A percentile compares a stretch with the other conserved stretches of the same genome.
These are phyloP conservation scores for Arizona elegans DNA, from an alignment of 2,113 vertebrate genomes.

Conservation along the genomic window DNA sequence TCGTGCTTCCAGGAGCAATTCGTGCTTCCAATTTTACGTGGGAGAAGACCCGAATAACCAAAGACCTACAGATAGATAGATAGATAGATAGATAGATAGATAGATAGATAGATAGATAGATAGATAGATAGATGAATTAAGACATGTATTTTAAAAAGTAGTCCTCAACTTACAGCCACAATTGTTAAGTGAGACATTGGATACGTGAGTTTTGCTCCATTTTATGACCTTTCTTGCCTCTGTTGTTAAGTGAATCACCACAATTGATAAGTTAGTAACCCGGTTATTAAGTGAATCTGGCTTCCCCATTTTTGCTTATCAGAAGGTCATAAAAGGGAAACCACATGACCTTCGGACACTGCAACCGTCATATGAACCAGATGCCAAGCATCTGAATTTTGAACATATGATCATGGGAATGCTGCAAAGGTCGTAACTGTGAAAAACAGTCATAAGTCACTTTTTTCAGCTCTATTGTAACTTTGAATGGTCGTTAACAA, in stretches of 20 bases:
- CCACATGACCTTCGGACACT: not conserved
- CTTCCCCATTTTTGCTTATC: not conserved
- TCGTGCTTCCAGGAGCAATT: no score
- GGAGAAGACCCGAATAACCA: no score
- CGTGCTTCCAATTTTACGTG: no score
- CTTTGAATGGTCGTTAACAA: not conserved
- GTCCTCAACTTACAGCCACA: not conserved
- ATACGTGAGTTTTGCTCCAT: not conserved
- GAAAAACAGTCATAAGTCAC: not conserved
- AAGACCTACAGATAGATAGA: no score
- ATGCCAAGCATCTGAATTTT: not conserved
- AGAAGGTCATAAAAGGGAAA: not conserved
- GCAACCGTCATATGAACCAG: not conserved
- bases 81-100: no score
- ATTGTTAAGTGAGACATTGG: not conserved
- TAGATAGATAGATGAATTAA: no score
- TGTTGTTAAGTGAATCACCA: not conserved
- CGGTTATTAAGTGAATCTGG: not conserved
- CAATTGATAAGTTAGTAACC: not conserved
- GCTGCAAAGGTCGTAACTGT: not conserved
- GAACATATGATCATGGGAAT: not conserved
- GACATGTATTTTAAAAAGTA: not conserved
- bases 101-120: no score
- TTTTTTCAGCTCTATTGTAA: not conserved
- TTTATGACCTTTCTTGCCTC: not conserved